Percentiles rank a stretch among this genome's conserved stretches.
Evolutionary conservation across 2,113 vertebrate species (phyloP).

Genomic region (Halcyon senegalensis): DNA sequence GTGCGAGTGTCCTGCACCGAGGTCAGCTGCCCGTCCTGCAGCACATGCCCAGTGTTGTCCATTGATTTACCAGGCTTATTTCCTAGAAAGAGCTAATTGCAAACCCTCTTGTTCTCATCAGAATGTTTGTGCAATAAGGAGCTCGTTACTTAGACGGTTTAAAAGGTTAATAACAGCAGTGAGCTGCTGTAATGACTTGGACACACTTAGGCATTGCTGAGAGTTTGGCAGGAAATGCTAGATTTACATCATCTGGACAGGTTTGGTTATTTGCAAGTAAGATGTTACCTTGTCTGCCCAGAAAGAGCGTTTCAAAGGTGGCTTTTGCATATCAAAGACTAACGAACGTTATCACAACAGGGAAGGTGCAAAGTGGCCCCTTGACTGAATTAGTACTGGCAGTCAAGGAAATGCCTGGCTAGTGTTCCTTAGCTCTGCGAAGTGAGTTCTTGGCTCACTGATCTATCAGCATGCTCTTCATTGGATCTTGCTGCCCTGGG

Average conservation of each 20-base stretch:
- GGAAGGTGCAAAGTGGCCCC: background rate
- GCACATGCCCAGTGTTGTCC: background rate
- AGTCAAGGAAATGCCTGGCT: background rate
- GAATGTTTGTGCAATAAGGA: background rate
- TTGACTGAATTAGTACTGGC: background rate
- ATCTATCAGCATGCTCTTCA: background rate
- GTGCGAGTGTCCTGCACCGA: fast-evolving
- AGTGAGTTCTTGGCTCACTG: background rate
- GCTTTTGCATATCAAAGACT: background rate
- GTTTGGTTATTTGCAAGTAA: background rate
- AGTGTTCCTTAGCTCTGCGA: background rate
- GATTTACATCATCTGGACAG: background rate
- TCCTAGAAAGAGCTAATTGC: background rate
- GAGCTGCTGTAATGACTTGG: background rate
- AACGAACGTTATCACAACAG: background rate
- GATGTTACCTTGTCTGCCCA: background rate
- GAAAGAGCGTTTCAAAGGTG: background rate
- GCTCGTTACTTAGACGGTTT: background rate
- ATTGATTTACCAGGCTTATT: fast-evolving
- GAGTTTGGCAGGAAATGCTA: background rate
- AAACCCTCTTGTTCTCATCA: background rate
- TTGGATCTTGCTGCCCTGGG: background rate
- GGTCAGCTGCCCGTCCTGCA: fast-evolving
- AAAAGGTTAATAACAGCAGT: background rate
- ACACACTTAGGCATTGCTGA: background rate